Conservation (phyloP, 2,113 vertebrate genomes). For the Vicugna pacos region DNA sequence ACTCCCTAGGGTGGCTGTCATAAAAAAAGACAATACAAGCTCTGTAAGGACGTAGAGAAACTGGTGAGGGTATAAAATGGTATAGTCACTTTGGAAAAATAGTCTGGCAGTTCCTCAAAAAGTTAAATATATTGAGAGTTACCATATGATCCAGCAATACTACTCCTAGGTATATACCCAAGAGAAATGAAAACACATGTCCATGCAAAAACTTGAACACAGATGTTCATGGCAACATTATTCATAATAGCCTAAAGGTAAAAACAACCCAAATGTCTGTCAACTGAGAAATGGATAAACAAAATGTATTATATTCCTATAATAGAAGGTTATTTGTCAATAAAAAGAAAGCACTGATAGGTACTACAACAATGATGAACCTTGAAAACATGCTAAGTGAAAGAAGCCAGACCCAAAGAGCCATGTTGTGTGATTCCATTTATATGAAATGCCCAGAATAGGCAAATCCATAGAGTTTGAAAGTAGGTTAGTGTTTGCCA, state of each 20-base stretch:
- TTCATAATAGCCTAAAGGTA: neutral
- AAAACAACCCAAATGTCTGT: neutral
- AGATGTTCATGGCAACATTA: neutral
- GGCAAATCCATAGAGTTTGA: neutral
- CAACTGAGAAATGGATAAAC: neutral
- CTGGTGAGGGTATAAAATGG: neutral
- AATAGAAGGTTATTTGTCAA: neutral
- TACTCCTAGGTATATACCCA: neutral
- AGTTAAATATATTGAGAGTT: neutral
- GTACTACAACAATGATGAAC: neutral
- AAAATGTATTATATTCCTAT: neutral
- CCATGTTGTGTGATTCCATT: neutral
- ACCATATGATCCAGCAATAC: neutral
- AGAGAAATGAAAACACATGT: slow-evolving; percentile 3
- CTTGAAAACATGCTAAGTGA: neutral
- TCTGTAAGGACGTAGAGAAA: neutral
- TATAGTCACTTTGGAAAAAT: neutral
- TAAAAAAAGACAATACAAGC: neutral
- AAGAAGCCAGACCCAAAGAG: neutral
- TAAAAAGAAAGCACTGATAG: neutral
- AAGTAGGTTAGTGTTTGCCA: neutral
- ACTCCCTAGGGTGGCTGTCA: neutral
- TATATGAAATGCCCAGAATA: slow-evolving; percentile 34
- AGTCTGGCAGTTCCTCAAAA: slow-evolving; percentile 4
- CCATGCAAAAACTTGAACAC: neutral